phyloP scores from a whole-genome alignment of 2,797 vertebrate genomes.

The Pelodytes ibericus region DNA sequence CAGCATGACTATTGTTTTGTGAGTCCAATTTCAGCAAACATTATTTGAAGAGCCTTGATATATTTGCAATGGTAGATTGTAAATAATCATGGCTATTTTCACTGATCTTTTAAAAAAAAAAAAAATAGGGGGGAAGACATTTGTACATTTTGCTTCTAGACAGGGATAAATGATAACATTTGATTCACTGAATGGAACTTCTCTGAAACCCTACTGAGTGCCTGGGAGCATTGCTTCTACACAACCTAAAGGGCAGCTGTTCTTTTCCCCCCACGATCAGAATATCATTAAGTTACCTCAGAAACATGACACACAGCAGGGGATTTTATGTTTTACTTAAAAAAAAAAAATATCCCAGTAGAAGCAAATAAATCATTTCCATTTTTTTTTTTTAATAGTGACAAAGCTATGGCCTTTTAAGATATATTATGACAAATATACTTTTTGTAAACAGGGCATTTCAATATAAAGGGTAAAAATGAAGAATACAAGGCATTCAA shows the following conservation, averaged over 20 bases:
- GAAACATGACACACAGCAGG: slow-evolving; percentile 60
- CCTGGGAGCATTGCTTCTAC: slow-evolving; percentile 65
- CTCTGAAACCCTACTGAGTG: slow-evolving; percentile 66
- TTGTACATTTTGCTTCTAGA: slow-evolving; percentile 61
- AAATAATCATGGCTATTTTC: not conserved
- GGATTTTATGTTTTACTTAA: slow-evolving; percentile 20
- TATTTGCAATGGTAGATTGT: not conserved
- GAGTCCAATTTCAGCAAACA: not conserved
- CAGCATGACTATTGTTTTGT: not conserved
- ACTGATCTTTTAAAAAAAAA: not conserved
- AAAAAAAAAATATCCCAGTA: slow-evolving; percentile 19
- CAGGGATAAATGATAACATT: slow-evolving; percentile 68
- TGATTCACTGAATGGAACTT: slow-evolving; percentile 66
- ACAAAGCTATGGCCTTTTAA: not conserved
- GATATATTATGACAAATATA: not conserved
- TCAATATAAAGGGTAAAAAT: not conserved
- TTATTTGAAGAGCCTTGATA: not conserved
- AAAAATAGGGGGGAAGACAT: not conserved
- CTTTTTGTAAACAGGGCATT: not conserved
- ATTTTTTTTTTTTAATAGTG: not conserved
- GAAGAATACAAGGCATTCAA: not conserved
- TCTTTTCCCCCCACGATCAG: slow-evolving; percentile 66
- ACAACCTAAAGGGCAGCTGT: slow-evolving; percentile 69
- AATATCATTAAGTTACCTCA: slow-evolving; percentile 68
- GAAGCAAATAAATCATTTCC: not conserved